A percentile compares a stretch with the other conserved stretches of the same genome.
Conservation (phyloP, 2,797 vertebrate genomes). For the Enteromius unitaeniatus region DNA sequence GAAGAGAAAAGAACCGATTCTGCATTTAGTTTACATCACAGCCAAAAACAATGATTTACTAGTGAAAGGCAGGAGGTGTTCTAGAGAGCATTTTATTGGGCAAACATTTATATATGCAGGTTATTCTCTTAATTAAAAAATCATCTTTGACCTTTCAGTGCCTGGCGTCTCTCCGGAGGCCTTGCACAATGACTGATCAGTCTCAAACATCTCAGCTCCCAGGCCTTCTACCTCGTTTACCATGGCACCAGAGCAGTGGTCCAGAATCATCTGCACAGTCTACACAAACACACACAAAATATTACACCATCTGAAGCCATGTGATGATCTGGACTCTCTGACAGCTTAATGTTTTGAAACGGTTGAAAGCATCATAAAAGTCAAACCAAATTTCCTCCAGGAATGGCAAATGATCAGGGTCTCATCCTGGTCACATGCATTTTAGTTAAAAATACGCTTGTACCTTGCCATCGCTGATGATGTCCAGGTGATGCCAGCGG, state of each 20-base stretch:
- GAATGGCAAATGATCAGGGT: background rate
- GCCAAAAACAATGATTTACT: background rate
- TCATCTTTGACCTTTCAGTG: constrained; percentile 76
- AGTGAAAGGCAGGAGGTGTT: background rate
- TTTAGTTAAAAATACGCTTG: background rate
- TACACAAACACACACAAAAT: constrained; percentile 62
- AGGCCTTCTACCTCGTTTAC: constrained; percentile 70
- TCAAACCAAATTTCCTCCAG: background rate
- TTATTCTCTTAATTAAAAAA: background rate
- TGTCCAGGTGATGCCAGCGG: constrained; percentile 87
- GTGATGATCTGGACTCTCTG: constrained; percentile 17
- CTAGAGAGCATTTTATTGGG: background rate
- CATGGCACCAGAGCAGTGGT: constrained; percentile 79
- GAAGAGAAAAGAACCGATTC: background rate
- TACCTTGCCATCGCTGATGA: constrained; percentile 87
- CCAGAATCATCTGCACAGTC: constrained; percentile 86
- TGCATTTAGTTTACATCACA: constrained; percentile 4
- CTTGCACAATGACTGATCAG: constrained; percentile 81
- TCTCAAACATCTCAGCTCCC: constrained; percentile 66
- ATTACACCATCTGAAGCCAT: background rate
- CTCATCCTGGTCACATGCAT: background rate
- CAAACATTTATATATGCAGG: background rate
- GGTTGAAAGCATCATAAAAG: background rate
- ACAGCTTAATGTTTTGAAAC: background rate
- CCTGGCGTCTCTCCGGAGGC: constrained; percentile 81